Percentiles rank a stretch among this genome's conserved stretches.
These are phyloP conservation scores for Drosophila mercatorum DNA, from an alignment of 2,888 invertebrate genomes.

Conservation along the genomic window DNA sequence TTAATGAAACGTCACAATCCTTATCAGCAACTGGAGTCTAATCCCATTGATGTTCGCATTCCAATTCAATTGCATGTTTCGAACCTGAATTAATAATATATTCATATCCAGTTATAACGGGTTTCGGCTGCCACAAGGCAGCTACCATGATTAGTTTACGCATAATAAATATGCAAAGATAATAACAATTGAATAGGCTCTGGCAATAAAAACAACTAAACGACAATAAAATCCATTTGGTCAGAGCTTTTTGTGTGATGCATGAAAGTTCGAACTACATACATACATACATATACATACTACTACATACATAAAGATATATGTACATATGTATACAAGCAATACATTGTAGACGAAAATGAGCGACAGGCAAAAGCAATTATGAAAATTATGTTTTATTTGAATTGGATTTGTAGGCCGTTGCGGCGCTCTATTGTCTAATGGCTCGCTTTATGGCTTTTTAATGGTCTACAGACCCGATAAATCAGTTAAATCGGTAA, in stretches of 20 bases:
- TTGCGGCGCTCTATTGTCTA: conserved; percentile 35
- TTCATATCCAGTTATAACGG: background rate
- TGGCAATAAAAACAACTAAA: conserved; percentile 7
- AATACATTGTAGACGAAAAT: background rate
- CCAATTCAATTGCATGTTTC: conserved; percentile 7
- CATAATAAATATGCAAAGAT: conserved; percentile 10
- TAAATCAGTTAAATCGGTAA: conserved; percentile 66
- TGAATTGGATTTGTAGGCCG: conserved; percentile 14
- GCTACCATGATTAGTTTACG: background rate
- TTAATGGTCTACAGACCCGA: conserved; percentile 56
- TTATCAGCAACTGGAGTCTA: background rate
- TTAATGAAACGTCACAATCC: background rate
- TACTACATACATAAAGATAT: background rate
- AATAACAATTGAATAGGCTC: conserved; percentile 5
- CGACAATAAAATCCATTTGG: conserved; percentile 7
- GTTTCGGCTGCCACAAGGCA: background rate
- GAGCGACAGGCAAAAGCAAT: conserved; percentile 20
- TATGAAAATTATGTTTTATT: conserved; percentile 46
- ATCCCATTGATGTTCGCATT: conserved; percentile 2
- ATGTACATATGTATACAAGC: background rate
- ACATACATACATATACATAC: no score
- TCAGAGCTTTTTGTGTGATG: background rate
- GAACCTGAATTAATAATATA: background rate
- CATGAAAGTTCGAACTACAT: background rate
- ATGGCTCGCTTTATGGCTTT: conserved; percentile 58